Conservation (phyloP, 2,797 vertebrate genomes). For the Xiphorhynchus erythropygius region DNA sequence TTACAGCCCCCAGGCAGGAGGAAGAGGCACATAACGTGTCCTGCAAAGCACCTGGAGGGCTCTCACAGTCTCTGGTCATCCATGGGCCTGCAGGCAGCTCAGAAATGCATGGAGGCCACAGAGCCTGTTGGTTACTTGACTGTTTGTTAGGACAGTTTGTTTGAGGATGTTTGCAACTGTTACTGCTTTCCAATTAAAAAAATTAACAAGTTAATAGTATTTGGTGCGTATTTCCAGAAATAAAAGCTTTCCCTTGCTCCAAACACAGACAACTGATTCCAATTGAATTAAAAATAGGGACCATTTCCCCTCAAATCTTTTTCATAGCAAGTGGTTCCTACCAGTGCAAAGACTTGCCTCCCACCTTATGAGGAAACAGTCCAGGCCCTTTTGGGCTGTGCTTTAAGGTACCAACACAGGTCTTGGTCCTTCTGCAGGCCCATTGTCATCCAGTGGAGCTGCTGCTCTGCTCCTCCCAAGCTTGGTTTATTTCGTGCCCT, state of each 20-base stretch:
- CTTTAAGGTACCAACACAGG: neutral
- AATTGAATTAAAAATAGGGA: neutral
- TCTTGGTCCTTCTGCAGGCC: neutral
- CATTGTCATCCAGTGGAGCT: neutral
- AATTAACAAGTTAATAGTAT: neutral
- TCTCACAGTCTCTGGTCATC: neutral
- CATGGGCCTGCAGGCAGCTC: neutral
- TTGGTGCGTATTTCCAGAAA: neutral
- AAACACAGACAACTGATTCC: neutral
- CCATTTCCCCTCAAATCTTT: neutral
- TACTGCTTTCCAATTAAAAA: neutral
- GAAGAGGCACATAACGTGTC: neutral
- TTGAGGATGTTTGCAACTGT: neutral
- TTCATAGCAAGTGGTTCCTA: neutral
- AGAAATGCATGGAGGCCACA: neutral
- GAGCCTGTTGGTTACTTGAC: neutral
- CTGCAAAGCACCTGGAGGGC: neutral
- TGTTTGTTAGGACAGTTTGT: neutral
- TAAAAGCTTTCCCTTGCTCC: neutral
- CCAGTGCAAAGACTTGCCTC: neutral
- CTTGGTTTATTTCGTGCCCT: neutral
- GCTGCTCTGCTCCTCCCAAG: neutral
- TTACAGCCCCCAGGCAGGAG: neutral
- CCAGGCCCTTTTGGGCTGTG: neutral
- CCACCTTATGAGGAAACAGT: accelerated